Base-by-base conservation (phyloP, 1,140 invertebrate genomes). In the Drosophila punjabiensis region DNA sequence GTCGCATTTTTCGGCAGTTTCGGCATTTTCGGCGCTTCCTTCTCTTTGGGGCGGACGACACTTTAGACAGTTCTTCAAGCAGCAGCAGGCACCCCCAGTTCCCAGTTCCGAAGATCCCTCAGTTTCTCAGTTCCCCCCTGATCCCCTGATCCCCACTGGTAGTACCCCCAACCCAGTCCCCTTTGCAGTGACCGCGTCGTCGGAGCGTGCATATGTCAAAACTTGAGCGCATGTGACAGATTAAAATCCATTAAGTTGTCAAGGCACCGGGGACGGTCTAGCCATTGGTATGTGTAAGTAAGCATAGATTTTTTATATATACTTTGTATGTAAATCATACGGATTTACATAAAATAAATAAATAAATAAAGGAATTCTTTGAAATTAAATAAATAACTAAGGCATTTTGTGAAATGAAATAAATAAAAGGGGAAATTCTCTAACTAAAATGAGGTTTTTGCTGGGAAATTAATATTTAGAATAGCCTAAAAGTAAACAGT, bases 181-280 rank as follows among this genome's bases (percentile, higher is more conserved):
- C 55, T 62, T 71, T 60, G 59, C 82, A 79, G 75, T 84, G 82
- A 81, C 81, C 73, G 76, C 71, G 45, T 48, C 53, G 79, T 24
- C 24, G 45, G 53, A 68, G 60, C 65, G 66, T 64, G 61, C 75
- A 88, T 74, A 81, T 88, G 85, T 89, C 85, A 89, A 79, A 85
- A 85, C 56, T 89, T 90, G 86, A 89, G 75, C 86, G 79, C 82
- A 79, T 90, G 86, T 90, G 86, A 90, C 86, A 90, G 86, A 90
- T 90, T 90, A 90, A 90, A 90, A 90, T 90, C 86, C 86, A 90
- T 90, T 90, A 90, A 90, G 86, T 91, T 90, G 86, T 90, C 86
- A 90, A 75, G 71, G 56, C 60, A 56, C 35, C 37, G 50, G 56
- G 70, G 66, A 62, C 67, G 69, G 53, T 30, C 68, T 24, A 56